phyloP scores from a whole-genome alignment of 2,797 vertebrate genomes.

The Poecile montanus region DNA sequence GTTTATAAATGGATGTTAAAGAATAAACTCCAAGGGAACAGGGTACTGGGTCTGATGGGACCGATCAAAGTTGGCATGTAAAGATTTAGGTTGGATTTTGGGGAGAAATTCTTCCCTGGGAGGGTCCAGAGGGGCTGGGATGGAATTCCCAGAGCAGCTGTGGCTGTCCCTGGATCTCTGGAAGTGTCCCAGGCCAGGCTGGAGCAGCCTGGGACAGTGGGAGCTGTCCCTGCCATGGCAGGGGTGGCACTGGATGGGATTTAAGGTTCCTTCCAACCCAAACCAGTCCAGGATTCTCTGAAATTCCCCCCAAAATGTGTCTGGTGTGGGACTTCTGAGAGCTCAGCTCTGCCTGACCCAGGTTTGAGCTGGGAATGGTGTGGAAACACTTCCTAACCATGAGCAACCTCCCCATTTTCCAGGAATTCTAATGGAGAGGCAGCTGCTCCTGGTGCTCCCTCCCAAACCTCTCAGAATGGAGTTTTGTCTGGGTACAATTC shows the following conservation, averaged over 20 bases:
- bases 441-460: background rate
- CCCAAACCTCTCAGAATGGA: background rate
- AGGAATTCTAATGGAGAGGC: background rate
- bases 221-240: background rate
- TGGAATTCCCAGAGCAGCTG: background rate
- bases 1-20: background rate
- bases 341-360: background rate
- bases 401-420: background rate
- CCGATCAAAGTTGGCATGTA: background rate
- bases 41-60: background rate
- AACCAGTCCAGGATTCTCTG: background rate
- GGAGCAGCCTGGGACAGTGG: rapidly evolving
- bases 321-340: background rate
- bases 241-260: background rate
- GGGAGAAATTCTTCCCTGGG: rapidly evolving
- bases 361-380: background rate
- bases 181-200: rapidly evolving
- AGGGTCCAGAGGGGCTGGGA: background rate
- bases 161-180: background rate
- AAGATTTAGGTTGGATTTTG: background rate
- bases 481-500: background rate
- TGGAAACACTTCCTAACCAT: background rate
- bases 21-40: background rate
- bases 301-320: rapidly evolving
- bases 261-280: background rate